These are phyloP conservation scores for Gymnocephalus cernua DNA, from an alignment of 2,113 vertebrate genomes.

Conservation along the genomic window DNA sequence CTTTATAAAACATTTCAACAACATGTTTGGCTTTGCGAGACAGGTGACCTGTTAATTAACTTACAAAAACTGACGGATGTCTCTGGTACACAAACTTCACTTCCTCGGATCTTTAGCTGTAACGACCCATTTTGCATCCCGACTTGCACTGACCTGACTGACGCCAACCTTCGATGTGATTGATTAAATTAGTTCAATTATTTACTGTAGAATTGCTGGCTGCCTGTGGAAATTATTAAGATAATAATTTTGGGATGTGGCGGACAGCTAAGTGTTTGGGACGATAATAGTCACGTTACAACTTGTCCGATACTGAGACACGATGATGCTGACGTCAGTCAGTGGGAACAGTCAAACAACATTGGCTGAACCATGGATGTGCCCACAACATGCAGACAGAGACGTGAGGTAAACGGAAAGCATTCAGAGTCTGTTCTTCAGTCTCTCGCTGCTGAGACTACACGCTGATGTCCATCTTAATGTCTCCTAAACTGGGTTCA, in stretches of 20 bases:
- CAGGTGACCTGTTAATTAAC: not conserved
- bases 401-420: not conserved
- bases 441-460: constrained; percentile 24
- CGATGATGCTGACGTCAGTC: not conserved
- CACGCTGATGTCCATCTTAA: constrained; percentile 89
- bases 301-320: not conserved
- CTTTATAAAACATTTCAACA: constrained; percentile 6
- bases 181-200: not conserved
- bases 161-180: not conserved
- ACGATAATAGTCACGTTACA: not conserved
- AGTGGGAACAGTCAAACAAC: not conserved
- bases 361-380: not conserved
- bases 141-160: not conserved
- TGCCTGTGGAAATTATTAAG: not conserved
- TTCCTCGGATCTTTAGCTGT: not conserved
- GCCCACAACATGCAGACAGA: not conserved
- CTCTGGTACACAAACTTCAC: not conserved
- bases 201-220: not conserved
- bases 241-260: not conserved
- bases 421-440: not conserved
- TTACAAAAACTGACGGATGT: not conserved
- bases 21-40: not conserved
- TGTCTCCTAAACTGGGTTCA: constrained; percentile 86
- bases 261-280: not conserved
- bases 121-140: not conserved